Conservation (phyloP, 2,113 vertebrate genomes). For the Anseranas semipalmata region DNA sequence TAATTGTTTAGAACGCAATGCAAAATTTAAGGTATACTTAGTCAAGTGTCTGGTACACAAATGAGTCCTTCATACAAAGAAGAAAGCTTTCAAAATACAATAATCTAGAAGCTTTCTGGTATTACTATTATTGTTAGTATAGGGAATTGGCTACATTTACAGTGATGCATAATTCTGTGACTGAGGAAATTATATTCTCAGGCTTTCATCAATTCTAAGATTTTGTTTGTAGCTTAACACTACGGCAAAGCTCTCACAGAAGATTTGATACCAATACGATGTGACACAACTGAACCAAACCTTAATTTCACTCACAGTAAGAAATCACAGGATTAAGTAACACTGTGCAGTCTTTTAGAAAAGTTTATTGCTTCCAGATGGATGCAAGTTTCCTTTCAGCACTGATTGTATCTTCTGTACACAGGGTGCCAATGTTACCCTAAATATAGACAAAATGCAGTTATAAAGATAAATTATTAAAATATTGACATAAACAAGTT, state of each 20-base stretch:
- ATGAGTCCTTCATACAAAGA: neutral
- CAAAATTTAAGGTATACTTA: neutral
- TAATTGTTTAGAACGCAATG: neutral
- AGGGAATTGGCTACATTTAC: neutral
- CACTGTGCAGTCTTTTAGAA: conserved; percentile 90
- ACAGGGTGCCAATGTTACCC: conserved; percentile 79
- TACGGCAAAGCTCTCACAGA: conserved; percentile 64
- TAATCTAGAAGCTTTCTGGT: neutral
- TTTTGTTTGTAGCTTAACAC: conserved; percentile 25
- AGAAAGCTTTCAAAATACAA: neutral
- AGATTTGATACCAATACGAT: conserved; percentile 85
- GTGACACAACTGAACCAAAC: conserved; percentile 86
- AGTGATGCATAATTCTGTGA: neutral
- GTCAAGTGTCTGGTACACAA: neutral
- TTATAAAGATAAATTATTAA: conserved; percentile 59
- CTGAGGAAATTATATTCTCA: conserved; percentile 48
- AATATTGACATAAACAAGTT: conserved; percentile 43
- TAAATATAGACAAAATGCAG: conserved; percentile 74
- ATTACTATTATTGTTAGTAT: neutral
- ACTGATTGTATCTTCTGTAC: conserved; percentile 79
- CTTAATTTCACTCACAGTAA: conserved; percentile 89
- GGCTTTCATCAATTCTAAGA: conserved; percentile 29
- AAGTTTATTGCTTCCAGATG: conserved; percentile 92
- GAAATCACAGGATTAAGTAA: conserved; percentile 89
- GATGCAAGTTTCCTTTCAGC: conserved; percentile 87